Evolutionary conservation across 2,888 invertebrate species (phyloP).

Genomic region (Ormia ochracea): DNA sequence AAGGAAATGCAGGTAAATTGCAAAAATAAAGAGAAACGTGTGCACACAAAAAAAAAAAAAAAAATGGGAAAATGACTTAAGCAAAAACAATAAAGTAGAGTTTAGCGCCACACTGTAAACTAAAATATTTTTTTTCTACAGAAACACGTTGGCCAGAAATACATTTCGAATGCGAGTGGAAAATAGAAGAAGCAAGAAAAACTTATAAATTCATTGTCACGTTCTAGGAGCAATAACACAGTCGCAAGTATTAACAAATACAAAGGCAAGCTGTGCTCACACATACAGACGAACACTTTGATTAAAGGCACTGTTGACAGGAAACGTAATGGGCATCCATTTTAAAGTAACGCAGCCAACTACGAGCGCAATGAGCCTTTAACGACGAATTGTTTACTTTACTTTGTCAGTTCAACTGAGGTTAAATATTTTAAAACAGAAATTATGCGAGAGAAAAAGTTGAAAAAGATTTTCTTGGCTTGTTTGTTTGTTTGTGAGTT

Average conservation of each 20-base stretch:
- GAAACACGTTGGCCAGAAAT: not conserved
- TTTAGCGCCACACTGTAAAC: not conserved
- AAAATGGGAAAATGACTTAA: not conserved
- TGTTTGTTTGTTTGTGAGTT: too few relatives aligned
- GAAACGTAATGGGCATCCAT: not conserved
- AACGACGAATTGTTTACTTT: not conserved
- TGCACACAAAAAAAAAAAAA: not conserved
- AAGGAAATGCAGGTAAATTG: not conserved
- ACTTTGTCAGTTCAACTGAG: not conserved
- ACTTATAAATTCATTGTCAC: slow-evolving; percentile 25
- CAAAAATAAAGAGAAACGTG: not conserved
- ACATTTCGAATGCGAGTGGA: not conserved
- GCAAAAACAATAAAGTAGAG: not conserved
- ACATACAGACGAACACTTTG: not conserved
- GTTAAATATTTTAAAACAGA: not conserved
- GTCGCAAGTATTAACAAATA: not conserved
- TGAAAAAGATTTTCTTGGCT: too few relatives aligned
- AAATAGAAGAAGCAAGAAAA: not conserved
- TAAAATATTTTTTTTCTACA: not conserved
- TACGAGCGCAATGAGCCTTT: not conserved
- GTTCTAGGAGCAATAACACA: not conserved
- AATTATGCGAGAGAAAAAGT: not conserved
- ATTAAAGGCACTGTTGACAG: not conserved
- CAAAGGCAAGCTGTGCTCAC: not conserved
- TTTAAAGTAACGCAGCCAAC: not conserved